Percentiles rank a stretch among this genome's conserved stretches.
These are phyloP conservation scores for Tetramorium bicarinatum DNA, from an alignment of 2,888 invertebrate species.

Conservation along the genomic window DNA sequence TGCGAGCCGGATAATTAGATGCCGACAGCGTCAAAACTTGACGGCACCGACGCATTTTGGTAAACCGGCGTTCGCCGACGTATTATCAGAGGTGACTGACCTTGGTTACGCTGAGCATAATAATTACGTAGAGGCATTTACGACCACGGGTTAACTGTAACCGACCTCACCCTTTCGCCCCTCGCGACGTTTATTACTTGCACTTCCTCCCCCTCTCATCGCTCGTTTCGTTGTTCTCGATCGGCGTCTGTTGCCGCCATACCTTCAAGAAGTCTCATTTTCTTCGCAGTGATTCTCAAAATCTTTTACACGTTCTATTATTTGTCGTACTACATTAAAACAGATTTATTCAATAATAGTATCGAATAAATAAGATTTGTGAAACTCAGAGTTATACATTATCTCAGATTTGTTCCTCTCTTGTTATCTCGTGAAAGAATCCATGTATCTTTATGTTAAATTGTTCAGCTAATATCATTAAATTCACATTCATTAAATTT, in stretches of 20 bases:
- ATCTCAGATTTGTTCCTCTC: too few relatives aligned
- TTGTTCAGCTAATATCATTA: neutral
- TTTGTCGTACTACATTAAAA: neutral
- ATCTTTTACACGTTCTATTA: neutral
- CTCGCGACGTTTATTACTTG: slow-evolving; percentile 59
- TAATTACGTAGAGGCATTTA: slow-evolving; percentile 63
- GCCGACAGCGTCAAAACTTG: slow-evolving; percentile 28
- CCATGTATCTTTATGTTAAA: neutral
- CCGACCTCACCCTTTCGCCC: slow-evolving; percentile 22
- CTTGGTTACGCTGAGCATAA: slow-evolving; percentile 55
- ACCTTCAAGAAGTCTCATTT: slow-evolving; percentile 14
- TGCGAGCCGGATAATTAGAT: slow-evolving; percentile 46
- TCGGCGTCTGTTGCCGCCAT: neutral
- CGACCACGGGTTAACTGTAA: slow-evolving; percentile 52
- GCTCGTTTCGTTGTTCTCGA: slow-evolving; percentile 13
- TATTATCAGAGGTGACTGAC: slow-evolving; percentile 40
- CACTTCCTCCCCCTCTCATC: slow-evolving; percentile 40
- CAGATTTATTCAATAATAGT: neutral
- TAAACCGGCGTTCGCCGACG: slow-evolving; percentile 24
- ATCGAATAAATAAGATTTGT: slow-evolving; percentile 5
- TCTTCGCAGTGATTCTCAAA: slow-evolving; percentile 19
- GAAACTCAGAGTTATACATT: neutral
- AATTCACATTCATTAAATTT: slow-evolving; percentile 8
- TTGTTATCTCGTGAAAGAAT: neutral
- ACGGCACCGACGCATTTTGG: slow-evolving; percentile 39